Evolutionary conservation across 2,888 invertebrate genomes (phyloP).

Genomic region (Aleiodes leptofemur): DNA sequence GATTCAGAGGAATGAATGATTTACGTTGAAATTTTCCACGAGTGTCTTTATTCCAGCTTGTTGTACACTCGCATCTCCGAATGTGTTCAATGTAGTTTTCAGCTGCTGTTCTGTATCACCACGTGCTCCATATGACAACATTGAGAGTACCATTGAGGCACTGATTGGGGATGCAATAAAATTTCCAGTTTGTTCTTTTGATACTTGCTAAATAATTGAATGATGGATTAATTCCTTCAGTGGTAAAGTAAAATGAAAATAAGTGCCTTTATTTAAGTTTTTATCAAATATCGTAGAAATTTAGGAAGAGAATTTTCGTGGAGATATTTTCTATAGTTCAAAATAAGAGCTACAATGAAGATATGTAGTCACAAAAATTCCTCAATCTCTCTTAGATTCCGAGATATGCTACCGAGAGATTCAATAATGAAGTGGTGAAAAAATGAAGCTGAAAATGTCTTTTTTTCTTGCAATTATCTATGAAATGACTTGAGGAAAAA

Average conservation of each 20-base stretch:
- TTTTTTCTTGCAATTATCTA: no score
- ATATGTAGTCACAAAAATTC: no score
- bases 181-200: slow-evolving; percentile 56
- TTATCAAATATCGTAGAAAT: no score
- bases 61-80: slow-evolving; percentile 53
- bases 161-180: slow-evolving; percentile 71
- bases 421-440: not conserved
- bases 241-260: slow-evolving; percentile 31
- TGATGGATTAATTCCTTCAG: not conserved
- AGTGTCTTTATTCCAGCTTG: slow-evolving; percentile 60
- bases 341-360: no score
- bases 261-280: not conserved
- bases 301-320: no score
- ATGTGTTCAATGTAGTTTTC: slow-evolving; percentile 58
- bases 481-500: no score
- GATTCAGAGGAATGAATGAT: slow-evolving; percentile 22
- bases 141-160: slow-evolving; percentile 66
- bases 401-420: no score
- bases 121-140: slow-evolving; percentile 66
- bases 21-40: slow-evolving; percentile 63
- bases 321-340: no score
- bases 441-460: not conserved
- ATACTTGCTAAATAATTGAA: slow-evolving; percentile 56
- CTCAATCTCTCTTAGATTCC: no score
- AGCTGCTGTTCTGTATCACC: slow-evolving; percentile 64